Percentiles rank a stretch among this genome's conserved stretches.
Conservation (phyloP, 1,140 invertebrate genomes). For the Cepaea nemoralis region DNA sequence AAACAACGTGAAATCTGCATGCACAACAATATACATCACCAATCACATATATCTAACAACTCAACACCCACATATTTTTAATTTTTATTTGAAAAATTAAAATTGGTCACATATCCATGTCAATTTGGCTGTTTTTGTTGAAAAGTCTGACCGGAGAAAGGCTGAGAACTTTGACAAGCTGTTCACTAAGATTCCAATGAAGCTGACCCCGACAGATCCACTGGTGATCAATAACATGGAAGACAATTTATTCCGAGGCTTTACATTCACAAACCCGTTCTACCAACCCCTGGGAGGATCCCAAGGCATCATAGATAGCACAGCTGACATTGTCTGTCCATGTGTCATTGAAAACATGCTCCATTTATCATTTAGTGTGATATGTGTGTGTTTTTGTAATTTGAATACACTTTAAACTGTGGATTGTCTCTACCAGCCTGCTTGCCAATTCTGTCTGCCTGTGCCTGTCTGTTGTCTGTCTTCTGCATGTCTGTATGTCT, state of each 20-base stretch:
- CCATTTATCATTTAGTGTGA: no score
- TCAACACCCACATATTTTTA: no score
- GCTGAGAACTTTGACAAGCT: constrained; percentile 80
- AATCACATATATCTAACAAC: no score
- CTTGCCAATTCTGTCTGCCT: no score
- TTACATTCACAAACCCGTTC: constrained; percentile 76
- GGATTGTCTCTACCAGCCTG: no score
- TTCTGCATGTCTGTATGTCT: no score
- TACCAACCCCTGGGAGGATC: constrained; percentile 61
- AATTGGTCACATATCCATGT: neutral
- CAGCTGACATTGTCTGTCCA: neutral
- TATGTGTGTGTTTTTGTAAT: no score
- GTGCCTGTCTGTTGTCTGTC: no score
- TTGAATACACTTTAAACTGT: no score
- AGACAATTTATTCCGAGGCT: constrained; percentile 76
- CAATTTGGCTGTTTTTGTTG: neutral
- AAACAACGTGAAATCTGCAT: no score
- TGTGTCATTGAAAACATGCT: no score
- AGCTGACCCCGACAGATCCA: constrained; percentile 76
- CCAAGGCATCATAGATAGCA: neutral
- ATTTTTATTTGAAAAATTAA: neutral
- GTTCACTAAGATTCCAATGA: constrained; percentile 76
- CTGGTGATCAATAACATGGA: constrained; percentile 76
- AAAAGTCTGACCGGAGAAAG: constrained; percentile 73
- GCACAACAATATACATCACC: no score